A percentile compares a stretch with the other conserved stretches of the same genome.
These are phyloP conservation scores for Geodia barretti DNA, from an alignment of 37 sponge, comb jelly and placozoan species.

Conservation along the genomic window DNA sequence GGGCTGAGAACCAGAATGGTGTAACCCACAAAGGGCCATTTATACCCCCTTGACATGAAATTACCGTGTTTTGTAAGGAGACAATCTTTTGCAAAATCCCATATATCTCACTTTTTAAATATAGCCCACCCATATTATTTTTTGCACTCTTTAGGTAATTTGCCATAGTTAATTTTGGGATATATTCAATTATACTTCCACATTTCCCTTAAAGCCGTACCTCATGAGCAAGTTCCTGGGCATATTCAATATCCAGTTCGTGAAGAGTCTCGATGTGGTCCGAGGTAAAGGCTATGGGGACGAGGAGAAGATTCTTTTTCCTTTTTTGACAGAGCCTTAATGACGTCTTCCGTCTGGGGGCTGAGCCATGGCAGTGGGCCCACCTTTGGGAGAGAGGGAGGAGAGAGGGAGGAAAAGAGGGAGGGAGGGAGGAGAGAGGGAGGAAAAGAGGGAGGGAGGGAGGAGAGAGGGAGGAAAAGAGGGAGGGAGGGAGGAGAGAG, in stretches of 20 bases:
- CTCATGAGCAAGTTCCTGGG: slow-evolving; percentile 79
- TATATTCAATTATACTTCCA: no score
- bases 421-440: not conserved
- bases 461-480: slow-evolving; percentile 12
- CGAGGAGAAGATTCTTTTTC: slow-evolving; percentile 81
- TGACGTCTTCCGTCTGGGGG: slow-evolving; percentile 94
- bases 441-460: not conserved
- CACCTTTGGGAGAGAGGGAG: slow-evolving; percentile 49
- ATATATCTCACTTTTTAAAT: no score
- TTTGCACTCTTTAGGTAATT: no score
- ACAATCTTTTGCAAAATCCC: not conserved
- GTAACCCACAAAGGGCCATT: no score
- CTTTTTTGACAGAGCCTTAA: slow-evolving; percentile 75
- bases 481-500: not conserved
- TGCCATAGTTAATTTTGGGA: no score
- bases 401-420: not conserved
- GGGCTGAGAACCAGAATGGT: no score
- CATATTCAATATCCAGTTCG: slow-evolving; percentile 95
- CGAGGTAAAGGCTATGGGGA: slow-evolving; percentile 98
- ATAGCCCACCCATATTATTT: no score
- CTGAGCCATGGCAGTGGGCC: slow-evolving; percentile 97
- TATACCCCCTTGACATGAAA: no score
- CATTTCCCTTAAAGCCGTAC: no score
- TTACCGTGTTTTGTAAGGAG: not conserved
- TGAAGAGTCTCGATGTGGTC: slow-evolving; percentile 98